Conservation (phyloP, 2,888 invertebrate species). For the Psococerastis gibbosa region DNA sequence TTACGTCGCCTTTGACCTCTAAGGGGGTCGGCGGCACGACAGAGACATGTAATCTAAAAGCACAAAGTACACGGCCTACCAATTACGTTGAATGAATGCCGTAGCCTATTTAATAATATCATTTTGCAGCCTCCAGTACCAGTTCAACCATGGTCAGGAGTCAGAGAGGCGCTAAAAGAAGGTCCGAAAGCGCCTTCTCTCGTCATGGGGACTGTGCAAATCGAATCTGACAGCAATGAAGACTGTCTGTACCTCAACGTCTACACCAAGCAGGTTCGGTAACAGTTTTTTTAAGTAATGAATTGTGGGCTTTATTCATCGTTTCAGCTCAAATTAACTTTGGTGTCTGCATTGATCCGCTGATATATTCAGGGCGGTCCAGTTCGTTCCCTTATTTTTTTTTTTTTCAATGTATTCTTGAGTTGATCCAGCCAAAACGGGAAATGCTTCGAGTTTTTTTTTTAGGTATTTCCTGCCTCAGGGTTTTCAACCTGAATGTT, state of each 20-base stretch:
- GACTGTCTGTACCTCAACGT: slow-evolving; percentile 61
- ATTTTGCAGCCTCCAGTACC: slow-evolving; percentile 26
- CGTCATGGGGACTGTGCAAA: neutral
- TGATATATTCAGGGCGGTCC: neutral
- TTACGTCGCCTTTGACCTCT: too few relatives aligned
- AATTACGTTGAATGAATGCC: too few relatives aligned
- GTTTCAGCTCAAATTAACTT: too few relatives aligned
- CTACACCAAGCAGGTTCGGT: slow-evolving; percentile 42
- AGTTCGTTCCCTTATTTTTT: neutral
- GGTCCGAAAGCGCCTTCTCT: slow-evolving; percentile 14
- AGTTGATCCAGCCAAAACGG: too few relatives aligned
- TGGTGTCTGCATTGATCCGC: neutral
- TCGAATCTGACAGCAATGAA: slow-evolving; percentile 28
- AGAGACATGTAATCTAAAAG: too few relatives aligned
- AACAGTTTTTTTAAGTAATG: slow-evolving; percentile 27
- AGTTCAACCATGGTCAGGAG: slow-evolving; percentile 26
- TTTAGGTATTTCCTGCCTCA: too few relatives aligned
- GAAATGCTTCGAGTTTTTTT: too few relatives aligned
- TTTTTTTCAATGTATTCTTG: neutral
- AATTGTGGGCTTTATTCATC: slow-evolving; percentile 38
- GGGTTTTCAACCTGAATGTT: too few relatives aligned
- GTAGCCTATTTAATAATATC: too few relatives aligned
- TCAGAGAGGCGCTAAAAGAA: slow-evolving; percentile 30
- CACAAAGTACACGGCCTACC: too few relatives aligned
- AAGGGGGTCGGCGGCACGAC: too few relatives aligned